Conservation (phyloP, 2,797 vertebrate genomes). For the Alauda arvensis region DNA sequence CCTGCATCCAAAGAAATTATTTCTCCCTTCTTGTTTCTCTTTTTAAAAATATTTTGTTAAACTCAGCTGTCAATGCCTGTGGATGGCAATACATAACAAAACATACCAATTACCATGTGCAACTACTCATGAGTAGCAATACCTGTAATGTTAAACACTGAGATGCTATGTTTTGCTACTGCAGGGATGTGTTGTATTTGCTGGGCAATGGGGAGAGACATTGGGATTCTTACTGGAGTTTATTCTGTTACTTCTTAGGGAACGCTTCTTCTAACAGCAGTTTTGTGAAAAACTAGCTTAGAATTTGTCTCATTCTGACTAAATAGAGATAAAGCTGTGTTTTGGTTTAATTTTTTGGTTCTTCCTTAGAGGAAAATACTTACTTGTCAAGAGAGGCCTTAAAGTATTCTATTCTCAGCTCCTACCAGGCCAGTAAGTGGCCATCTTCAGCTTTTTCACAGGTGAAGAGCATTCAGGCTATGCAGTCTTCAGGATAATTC, state of each 20-base stretch:
- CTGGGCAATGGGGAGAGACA: neutral
- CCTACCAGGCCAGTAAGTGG: neutral
- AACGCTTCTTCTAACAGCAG: neutral
- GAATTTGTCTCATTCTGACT: neutral
- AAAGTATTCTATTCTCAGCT: neutral
- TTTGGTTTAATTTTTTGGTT: conserved; percentile 1
- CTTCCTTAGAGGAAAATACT: neutral
- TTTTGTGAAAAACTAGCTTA: neutral
- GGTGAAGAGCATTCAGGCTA: neutral
- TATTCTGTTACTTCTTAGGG: neutral
- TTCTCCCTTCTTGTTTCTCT: neutral
- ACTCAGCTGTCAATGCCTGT: neutral
- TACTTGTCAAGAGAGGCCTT: neutral
- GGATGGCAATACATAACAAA: neutral
- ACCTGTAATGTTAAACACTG: neutral
- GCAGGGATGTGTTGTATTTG: neutral
- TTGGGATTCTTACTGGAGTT: neutral
- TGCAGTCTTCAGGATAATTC: neutral
- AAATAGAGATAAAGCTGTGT: neutral
- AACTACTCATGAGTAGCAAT: neutral
- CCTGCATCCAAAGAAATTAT: accelerated
- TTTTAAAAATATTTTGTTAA: neutral
- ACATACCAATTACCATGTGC: no score
- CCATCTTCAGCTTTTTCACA: neutral
- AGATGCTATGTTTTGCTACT: neutral